Evolutionary conservation across 2,797 vertebrate species (phyloP), one percentile per base, ranked within the genome.

Genomic region (Labeo calbasu): DNA sequence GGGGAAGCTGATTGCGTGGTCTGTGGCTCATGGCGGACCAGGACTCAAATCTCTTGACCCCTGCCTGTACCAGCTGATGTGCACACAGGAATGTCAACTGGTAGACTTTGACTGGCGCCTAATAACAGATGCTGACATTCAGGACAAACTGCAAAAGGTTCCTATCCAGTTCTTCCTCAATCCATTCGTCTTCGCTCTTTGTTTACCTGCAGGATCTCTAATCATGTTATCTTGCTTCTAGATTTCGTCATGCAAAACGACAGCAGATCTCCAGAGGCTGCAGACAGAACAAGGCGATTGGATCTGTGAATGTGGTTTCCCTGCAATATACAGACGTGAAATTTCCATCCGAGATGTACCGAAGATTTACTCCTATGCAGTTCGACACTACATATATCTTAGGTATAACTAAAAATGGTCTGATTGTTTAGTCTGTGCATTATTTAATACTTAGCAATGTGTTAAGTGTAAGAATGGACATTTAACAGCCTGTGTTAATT

Each of bases 1-100:
- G 0, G 94, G 93, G 0, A 87, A 93, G 87, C 88, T 95, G 59
- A 91, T 93, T 86, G 94, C 93, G 70, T 94, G 93, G 94, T 94
- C 92, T 0, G 57, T 94, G 76, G 79, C 87, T 89, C 94, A 94
- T 0, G 91, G 92, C 0, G 93, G 94, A 14, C 92, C 91, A 21
- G 94, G 94, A 48, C 90, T 91, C 5, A 82, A 86, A 11, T 92
- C 88, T 88, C 87, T 94, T 10, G 92, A 95, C 70, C 89, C 91
- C 53, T 86, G 85, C 1, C 83, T 94, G 7, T 95, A 90, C 85
- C 88, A 94, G 91, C 40, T 94, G 59, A 92, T 95, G 92, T 94
- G 94, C 84, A 88, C 89, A 23, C 88, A 91, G 43, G 88, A 85
- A 82, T 81, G 84, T 9, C 79, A 86, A 15, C 72, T 94, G 70